Conservation (phyloP, 2,888 invertebrate genomes). For the Andrena dorsata region DNA sequence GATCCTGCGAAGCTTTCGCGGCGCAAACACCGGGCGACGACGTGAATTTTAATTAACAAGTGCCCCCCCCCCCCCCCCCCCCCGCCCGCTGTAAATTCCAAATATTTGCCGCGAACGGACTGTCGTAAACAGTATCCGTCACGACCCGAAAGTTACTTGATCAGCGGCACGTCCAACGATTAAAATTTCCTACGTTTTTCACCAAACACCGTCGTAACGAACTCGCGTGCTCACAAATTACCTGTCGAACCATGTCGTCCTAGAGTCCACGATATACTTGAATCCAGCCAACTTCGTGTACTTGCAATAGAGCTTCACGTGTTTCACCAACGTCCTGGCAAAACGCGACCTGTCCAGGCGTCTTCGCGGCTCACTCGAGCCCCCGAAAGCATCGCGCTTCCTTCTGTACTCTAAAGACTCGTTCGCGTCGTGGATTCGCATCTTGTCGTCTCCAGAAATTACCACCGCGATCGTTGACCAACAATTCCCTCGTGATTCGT, state of each 20-base stretch:
- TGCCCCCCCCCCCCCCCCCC: too few species aligned
- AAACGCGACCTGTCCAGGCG: constrained; percentile 5
- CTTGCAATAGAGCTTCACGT: constrained; percentile 72
- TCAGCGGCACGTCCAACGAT: neutral
- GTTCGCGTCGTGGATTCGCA: constrained; percentile 47
- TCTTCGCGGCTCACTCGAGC: constrained; percentile 35
- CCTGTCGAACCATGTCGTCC: constrained; percentile 76
- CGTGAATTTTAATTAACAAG: constrained; percentile 8
- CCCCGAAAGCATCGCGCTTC: neutral
- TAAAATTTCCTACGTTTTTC: neutral
- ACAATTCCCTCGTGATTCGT: neutral
- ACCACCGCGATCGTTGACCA: neutral
- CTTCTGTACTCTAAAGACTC: constrained; percentile 25
- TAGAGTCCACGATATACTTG: constrained; percentile 73
- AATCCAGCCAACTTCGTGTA: constrained; percentile 74
- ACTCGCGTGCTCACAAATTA: constrained; percentile 39
- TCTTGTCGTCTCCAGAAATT: constrained; percentile 22
- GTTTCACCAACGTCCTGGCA: constrained; percentile 49
- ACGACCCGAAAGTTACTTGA: neutral
- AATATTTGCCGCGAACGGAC: neutral
- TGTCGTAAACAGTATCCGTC: neutral
- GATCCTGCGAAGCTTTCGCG: neutral
- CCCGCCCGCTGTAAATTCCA: neutral
- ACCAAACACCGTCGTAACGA: neutral
- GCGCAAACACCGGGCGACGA: neutral